phyloP scores from a whole-genome alignment of 1,140 invertebrate species.

The Dreissena polymorpha region DNA sequence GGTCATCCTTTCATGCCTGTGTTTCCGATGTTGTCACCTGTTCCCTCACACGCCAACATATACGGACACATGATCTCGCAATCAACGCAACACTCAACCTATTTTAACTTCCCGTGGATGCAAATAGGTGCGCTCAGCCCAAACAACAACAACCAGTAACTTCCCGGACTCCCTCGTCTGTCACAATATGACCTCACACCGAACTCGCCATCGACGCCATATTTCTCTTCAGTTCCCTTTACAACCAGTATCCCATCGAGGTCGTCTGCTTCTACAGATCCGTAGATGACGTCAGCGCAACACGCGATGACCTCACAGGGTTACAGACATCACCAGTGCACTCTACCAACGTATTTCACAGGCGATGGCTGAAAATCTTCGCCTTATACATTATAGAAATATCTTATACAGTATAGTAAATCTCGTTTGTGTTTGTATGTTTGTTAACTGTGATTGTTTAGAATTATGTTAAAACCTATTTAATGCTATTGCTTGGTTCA shows the following conservation, averaged over 20 bases:
- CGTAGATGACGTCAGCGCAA: slow-evolving; percentile 8
- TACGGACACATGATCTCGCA: slow-evolving; percentile 26
- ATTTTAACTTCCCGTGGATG: slow-evolving; percentile 43
- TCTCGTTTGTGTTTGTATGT: no score
- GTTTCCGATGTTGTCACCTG: slow-evolving; percentile 45
- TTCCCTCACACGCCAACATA: slow-evolving; percentile 27
- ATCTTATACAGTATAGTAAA: no score
- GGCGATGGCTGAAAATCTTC: no score
- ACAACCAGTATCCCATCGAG: background rate
- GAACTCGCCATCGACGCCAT: background rate
- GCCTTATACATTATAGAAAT: no score
- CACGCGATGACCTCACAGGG: slow-evolving; percentile 12
- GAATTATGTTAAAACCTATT: no score
- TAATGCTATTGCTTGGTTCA: no score
- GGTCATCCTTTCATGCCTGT: slow-evolving; percentile 23
- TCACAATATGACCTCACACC: slow-evolving; percentile 26
- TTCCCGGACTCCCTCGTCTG: slow-evolving; percentile 9
- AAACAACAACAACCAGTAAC: slow-evolving; percentile 30
- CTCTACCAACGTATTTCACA: no score
- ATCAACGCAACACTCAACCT: slow-evolving; percentile 24
- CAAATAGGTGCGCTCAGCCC: slow-evolving; percentile 40
- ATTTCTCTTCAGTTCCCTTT: slow-evolving; percentile 16
- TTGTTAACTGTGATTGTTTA: no score
- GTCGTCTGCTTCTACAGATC: slow-evolving; percentile 19
- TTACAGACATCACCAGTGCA: slow-evolving; percentile 1